phyloP scores from a whole-genome alignment of 2,888 invertebrate species.

The Conops quadrifasciatus region DNA sequence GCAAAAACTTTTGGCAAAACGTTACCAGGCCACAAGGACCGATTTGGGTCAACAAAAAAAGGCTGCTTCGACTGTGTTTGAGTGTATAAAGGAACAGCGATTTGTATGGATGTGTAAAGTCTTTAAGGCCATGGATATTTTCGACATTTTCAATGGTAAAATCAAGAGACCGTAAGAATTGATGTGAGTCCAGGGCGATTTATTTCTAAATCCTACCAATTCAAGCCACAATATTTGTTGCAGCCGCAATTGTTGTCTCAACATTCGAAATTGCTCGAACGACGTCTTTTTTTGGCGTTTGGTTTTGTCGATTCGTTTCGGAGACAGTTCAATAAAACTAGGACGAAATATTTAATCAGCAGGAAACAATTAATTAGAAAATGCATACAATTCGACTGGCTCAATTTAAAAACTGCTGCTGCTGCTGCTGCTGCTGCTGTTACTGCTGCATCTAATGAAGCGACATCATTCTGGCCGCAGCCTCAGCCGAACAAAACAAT shows the following conservation, averaged over 20 bases:
- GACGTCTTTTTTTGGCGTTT: neutral
- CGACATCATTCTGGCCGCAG: neutral
- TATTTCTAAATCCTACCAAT: no score
- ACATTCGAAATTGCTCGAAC: no score
- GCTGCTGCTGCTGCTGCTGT: neutral
- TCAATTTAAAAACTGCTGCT: neutral
- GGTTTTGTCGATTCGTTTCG: neutral
- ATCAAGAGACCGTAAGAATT: no score
- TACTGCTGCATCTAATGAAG: neutral
- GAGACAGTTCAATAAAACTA: no score
- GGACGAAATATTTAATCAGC: neutral
- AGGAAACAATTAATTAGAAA: neutral
- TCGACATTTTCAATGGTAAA: neutral
- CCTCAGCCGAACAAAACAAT: neutral
- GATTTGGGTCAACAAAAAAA: neutral
- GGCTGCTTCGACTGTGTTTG: neutral
- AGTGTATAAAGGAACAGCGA: neutral
- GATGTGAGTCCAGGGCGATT: no score
- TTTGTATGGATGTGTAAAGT: no score
- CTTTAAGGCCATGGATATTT: no score
- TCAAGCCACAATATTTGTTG: no score
- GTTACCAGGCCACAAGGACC: neutral
- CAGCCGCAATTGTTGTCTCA: no score
- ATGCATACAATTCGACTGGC: slow-evolving; percentile 10
- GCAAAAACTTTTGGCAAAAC: neutral